Evolutionary conservation across 2,113 vertebrate genomes (phyloP), one percentile per base, ranked within the genome.

Genomic region (Lagopus muta): DNA sequence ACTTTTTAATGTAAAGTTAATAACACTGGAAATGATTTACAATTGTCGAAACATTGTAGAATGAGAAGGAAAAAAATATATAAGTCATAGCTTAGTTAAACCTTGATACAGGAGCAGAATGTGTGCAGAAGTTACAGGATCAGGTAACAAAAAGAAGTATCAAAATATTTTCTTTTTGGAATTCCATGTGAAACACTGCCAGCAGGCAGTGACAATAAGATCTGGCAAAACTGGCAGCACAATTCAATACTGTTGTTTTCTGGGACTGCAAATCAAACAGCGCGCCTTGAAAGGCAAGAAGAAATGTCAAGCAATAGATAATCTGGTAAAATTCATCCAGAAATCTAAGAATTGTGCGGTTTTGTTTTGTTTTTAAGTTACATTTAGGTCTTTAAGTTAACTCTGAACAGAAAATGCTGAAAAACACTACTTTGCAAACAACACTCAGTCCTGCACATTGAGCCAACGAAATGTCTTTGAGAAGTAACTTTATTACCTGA

Each of bases 161-260:
- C 43, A 48, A 86, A 81, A 74, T 3, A 17, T 69, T 70, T 48
- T 65, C 62, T 84, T 93, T 11, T 34, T 88, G 91, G 93, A 96
- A 79, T 45, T 65, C 45, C 89, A 69, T 66, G 74, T 38, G 84
- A 95, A 96, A 82, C 20, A 22, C 32, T 93, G 76, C 78, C 88
- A 79, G 88, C 16, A 27, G 92, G 74, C 50, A 95, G 58, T 4
- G 5, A 94, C 90, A 96, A 65, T 47, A 95, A 89, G 72, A 86
- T 43, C 42, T 90, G 93, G 93, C 79, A 95, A 94, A 97, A 95
- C 93, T 92, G 94, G 93, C 71, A 80, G n/a, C 85, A 95, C 88
- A 96, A 93, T 95, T 87, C 92, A 96, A 96, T 94, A 87, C 65
- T 60, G 34, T 11, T 95, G 84, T 96, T 94, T 98, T 96, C 90